Percentiles rank a stretch among this genome's conserved stretches.
Evolutionary conservation across 2,888 invertebrate species (phyloP).

Genomic region (Andrena praecox): DNA sequence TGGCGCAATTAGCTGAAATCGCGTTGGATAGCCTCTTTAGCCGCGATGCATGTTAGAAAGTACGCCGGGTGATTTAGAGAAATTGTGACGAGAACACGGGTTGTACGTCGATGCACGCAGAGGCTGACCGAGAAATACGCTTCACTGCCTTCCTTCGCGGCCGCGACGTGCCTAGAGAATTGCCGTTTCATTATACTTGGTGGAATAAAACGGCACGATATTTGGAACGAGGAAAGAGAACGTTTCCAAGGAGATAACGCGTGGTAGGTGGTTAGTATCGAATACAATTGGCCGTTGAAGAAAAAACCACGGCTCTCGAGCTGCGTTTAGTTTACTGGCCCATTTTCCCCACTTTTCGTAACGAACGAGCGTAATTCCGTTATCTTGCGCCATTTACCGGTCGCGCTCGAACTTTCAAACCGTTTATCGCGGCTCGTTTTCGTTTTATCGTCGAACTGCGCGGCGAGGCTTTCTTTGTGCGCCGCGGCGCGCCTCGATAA

Average conservation of each 20-base stretch:
- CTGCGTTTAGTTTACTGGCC: not conserved
- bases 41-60: slow-evolving; percentile 70
- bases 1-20: slow-evolving; percentile 55
- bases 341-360: slow-evolving; percentile 23
- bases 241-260: not conserved
- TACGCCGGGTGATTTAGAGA: slow-evolving; percentile 54
- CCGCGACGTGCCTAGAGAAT: slow-evolving; percentile 10
- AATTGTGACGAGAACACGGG: slow-evolving; percentile 55
- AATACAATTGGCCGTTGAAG: not conserved
- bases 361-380: slow-evolving; percentile 14
- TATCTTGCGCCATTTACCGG: slow-evolving; percentile 24
- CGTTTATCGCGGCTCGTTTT: slow-evolving; percentile 31
- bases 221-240: not conserved
- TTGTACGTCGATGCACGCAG: slow-evolving; percentile 40
- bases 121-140: slow-evolving; percentile 63
- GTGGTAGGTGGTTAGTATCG: not conserved
- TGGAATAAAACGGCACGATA: slow-evolving; percentile 23
- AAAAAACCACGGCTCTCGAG: not conserved
- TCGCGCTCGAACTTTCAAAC: slow-evolving; percentile 25
- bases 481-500: not conserved
- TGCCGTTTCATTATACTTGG: slow-evolving; percentile 1
- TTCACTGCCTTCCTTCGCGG: slow-evolving; percentile 27
- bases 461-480: slow-evolving; percentile 13
- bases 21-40: slow-evolving; percentile 62
- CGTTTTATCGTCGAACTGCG: slow-evolving; percentile 18